Evolutionary conservation across 2,113 vertebrate species (phyloP), one percentile per base, ranked within the genome.

Genomic region (Pseudorhombus dupliciocellatus): DNA sequence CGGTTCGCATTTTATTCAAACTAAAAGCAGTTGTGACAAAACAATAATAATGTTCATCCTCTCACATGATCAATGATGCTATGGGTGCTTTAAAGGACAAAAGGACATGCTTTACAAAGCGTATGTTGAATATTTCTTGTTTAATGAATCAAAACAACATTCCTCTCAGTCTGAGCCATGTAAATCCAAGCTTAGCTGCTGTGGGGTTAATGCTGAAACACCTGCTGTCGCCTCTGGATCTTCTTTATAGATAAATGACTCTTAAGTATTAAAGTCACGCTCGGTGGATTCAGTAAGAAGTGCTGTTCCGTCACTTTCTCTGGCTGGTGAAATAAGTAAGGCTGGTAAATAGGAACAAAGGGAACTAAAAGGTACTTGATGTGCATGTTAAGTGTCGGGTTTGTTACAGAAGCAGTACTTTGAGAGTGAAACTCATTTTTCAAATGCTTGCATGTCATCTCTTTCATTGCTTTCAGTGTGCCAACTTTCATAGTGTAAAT

Each of bases 1-100:
- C 54, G n/a, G 37, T 77, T 60, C 68, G 51, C 67, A 58, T 67
- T 69, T 59, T 66, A 44, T 50, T 66, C 34, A 37, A 60, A 63
- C 62, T 7, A 7, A n/a, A 66, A 67, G 5, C 15, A 44, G 40
- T 66, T 25, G 59, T 31, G 52, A 71, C 31, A 63, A 58, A 73
- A 53, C 42, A 46, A 48, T 20, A 24, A 30, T 1, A 34, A 20
- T 6, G 31, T 4, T 25, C 21, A 21, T 9, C 20, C 9, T n/a
- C 42, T 48, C 68, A n/a, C 70, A 51, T 64, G 50, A n/a, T 4
- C 22, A 57, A 10, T 21, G 24, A 12, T 34, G 25, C 10, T 10
- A 20, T 22, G 22, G 51, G 22, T 40, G 60, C 44, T 80, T 59
- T 42, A 31, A 59, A 11, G 21, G 4, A 15, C 20, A 30, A 66